Percentiles rank a stretch among this genome's conserved stretches.
Evolutionary conservation across 2,113 vertebrate species (phyloP).

Genomic region (Myotis davidii): DNA sequence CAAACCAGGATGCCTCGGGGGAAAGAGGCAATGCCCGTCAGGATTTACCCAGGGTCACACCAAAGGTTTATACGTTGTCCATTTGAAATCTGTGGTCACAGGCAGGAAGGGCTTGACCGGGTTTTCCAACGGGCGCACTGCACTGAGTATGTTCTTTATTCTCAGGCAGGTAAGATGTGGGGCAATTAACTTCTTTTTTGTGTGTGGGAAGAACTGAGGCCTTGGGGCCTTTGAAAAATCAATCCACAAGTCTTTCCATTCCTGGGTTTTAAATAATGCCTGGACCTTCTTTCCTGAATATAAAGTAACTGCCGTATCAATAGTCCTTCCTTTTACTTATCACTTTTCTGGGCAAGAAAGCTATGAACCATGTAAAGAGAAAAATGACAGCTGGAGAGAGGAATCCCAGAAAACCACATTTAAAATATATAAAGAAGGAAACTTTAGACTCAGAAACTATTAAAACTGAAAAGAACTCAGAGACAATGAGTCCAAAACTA

Average conservation of each 20-base stretch:
- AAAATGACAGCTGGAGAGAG: constrained; percentile 63
- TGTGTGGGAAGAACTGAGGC: constrained; percentile 44
- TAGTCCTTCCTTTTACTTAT: constrained; percentile 63
- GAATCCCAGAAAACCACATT: constrained; percentile 54
- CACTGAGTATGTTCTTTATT: constrained; percentile 30
- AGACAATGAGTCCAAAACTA: constrained; percentile 3
- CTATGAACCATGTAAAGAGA: constrained; percentile 73
- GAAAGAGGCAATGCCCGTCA: neutral
- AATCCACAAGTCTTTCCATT: constrained; percentile 64
- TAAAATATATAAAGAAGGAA: constrained; percentile 66
- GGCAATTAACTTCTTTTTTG: constrained; percentile 63
- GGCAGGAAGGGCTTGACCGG: neutral
- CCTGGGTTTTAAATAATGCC: constrained; percentile 66
- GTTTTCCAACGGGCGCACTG: constrained; percentile 38
- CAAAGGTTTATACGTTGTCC: neutral
- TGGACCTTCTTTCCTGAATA: constrained; percentile 68
- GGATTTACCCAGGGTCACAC: neutral
- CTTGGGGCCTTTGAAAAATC: constrained; percentile 71
- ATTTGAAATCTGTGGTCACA: neutral
- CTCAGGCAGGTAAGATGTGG: neutral
- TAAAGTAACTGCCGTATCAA: constrained; percentile 72
- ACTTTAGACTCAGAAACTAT: constrained; percentile 55
- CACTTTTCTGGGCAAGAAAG: constrained; percentile 66
- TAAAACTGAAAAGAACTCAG: constrained; percentile 63
- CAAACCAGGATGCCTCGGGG: neutral